Base-by-base conservation (phyloP, 1,140 invertebrate species). In the Tetramorium alpestre region DNA sequence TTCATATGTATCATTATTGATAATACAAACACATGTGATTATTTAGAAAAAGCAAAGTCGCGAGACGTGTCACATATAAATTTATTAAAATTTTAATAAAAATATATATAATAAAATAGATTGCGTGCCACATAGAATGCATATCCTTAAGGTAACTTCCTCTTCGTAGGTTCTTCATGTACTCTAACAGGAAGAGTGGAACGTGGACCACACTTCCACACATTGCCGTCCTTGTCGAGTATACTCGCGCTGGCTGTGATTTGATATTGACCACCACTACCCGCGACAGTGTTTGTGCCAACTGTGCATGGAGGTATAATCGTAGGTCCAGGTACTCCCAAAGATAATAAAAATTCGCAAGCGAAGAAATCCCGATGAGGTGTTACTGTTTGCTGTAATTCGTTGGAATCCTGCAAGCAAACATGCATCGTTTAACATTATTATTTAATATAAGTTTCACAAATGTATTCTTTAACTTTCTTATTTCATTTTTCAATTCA, bases 281-380 rank as follows among this genome's bases (percentile, higher is more conserved):
- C 54, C 0, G 51, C 22, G 22, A 73, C 80, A 1, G 87, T 56
- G 60, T 72, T 88, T 18, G 38, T 25, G 13, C 38, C 85, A n/a
- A 64, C 58, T 8, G 77, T 51, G 16, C 85, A 89, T 2, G 81
- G 28, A 0, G 54, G 16, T 4, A 28, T 25, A n/a, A 75, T 49
- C n/a, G 72, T 33, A 10, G 75, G 33, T 2, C 76, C 62, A 7
- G 91, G 81, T 58, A 84, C 93, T 22, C 92, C 91, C 22, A 96
- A 92, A 0, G 97, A 96, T 41, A 98, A 93, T 3, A 98, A 94
- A 94, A 98, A 98, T 91, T 97, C 97, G 18, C 97, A 97, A 3
- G 97, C 97, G 89, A 98, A 98, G 92, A 98, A 98, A 89, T 98
- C 98, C 41, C 97, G 96, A 92, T 98, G 97, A 25, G 97, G 97